phyloP scores from a whole-genome alignment of 2,113 vertebrate species.

The Cepphus grylle region DNA sequence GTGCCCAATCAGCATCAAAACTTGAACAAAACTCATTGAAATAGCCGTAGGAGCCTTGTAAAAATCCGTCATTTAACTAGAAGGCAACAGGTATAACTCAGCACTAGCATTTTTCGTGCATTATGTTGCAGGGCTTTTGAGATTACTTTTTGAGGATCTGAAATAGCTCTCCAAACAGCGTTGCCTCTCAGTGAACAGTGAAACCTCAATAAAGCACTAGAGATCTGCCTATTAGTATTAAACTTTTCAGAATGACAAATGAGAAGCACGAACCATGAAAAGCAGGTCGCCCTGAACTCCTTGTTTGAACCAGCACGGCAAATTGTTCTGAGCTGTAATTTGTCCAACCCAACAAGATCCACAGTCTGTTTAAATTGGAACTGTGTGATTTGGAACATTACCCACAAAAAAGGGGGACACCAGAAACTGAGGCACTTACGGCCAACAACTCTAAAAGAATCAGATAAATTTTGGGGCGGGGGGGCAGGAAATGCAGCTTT shows the following conservation, averaged over 20 bases:
- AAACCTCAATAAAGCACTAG: conserved; percentile 43
- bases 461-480: background rate
- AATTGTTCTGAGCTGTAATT: conserved; percentile 10
- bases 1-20: conserved; percentile 38
- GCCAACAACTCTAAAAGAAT: background rate
- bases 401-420: background rate
- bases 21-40: conserved; percentile 15
- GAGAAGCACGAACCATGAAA: conserved; percentile 71
- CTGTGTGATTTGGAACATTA: background rate
- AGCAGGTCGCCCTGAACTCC: conserved; percentile 57
- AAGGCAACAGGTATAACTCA: conserved; percentile 17
- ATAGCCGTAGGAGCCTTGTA: background rate
- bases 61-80: background rate
- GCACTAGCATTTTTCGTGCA: conserved; percentile 14
- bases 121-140: background rate
- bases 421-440: background rate
- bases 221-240: conserved; percentile 72
- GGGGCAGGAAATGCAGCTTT: background rate
- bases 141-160: background rate
- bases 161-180: conserved; percentile 15
- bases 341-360: background rate
- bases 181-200: background rate
- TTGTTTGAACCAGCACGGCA: background rate
- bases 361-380: background rate
- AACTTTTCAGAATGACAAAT: conserved; percentile 76